These are phyloP conservation scores for Porites cylindrica DNA, from an alignment of 92 coral and sea anemone species.

Conservation along the genomic window DNA sequence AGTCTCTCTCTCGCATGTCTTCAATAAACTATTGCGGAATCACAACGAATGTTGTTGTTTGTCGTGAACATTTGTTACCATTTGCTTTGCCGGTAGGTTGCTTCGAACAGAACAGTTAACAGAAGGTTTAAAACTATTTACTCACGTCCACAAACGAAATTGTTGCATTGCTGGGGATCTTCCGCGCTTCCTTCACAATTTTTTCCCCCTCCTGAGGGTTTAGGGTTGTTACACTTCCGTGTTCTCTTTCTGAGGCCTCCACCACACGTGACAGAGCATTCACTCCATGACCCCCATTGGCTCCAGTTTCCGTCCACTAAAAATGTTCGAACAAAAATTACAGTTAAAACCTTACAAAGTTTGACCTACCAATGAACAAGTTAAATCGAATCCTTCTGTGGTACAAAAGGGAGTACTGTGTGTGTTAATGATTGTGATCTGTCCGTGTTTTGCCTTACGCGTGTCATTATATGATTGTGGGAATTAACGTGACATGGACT, in stretches of 20 bases:
- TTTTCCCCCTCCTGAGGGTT: conserved; percentile 1
- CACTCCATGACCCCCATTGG: background rate
- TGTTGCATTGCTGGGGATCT: background rate
- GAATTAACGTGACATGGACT: too few relatives aligned
- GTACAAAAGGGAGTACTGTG: background rate
- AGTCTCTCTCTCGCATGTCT: too few relatives aligned
- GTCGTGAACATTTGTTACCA: too few relatives aligned
- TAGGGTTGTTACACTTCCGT: conserved; percentile 23
- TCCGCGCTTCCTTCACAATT: background rate
- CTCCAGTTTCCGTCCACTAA: conserved; percentile 32
- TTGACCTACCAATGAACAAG: background rate
- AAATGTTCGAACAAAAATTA: background rate
- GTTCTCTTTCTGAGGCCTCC: background rate
- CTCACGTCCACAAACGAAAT: background rate
- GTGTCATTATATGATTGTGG: too few relatives aligned
- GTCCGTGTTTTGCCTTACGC: too few relatives aligned
- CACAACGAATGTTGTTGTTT: too few relatives aligned
- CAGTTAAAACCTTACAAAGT: background rate
- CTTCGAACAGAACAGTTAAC: background rate
- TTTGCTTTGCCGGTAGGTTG: too few relatives aligned
- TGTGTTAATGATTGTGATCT: too few relatives aligned
- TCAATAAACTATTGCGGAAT: too few relatives aligned
- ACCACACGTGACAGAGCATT: conserved; percentile 19
- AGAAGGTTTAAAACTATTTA: background rate
- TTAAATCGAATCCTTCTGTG: background rate